Evolutionary conservation across 2,797 vertebrate genomes (phyloP), one percentile per base, ranked within the genome.

Genomic region (Gastrophryne carolinensis): DNA sequence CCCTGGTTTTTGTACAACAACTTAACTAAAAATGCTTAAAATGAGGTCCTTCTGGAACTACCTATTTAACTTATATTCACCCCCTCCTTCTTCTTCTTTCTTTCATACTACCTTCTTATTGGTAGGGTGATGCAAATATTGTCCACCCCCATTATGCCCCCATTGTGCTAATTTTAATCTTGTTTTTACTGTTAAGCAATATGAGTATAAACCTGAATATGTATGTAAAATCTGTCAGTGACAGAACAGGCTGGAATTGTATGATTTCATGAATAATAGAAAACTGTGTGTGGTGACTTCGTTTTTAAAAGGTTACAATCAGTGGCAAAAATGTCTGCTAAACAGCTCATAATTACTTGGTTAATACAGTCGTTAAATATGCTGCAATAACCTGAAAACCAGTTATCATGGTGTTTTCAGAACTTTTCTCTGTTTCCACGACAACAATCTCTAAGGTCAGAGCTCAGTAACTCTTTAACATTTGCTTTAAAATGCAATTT

Each of bases 391-490:
- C 57, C 61, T 73, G 68, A 78, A 72, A 78, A 78, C 75, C 67
- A 52, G 67, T 72, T 78, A 78, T 78, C 72, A 78, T 78, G 68
- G 75, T 44, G 68, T 72, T 60, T 63, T 53, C 52, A 78, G 67
- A 72, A 78, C 58, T 72, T 63, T 76, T 72, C 56, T 76, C 57
- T 72, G 75, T 78, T 78, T 78, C 75, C 75, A 78, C 6, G 75
- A 78, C 68, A 78, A 78, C 75, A 39, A 72, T 72, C 61, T 50
- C 67, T 71, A 65, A 72, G 75, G 75, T 78, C 75, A 78, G 52
- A 72, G 67, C 75, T 78, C 68, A 65, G 61, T 41, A 71, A 71
- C 74, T 65, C 50, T 71, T 47, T 71, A 71, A 64, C 67, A 77
- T 71, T 70, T 64, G 50, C 69, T 35, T 54, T 64, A 64, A 71